These are phyloP conservation scores for Perccottus glenii DNA, from an alignment of 2,113 vertebrate species.

Conservation along the genomic window DNA sequence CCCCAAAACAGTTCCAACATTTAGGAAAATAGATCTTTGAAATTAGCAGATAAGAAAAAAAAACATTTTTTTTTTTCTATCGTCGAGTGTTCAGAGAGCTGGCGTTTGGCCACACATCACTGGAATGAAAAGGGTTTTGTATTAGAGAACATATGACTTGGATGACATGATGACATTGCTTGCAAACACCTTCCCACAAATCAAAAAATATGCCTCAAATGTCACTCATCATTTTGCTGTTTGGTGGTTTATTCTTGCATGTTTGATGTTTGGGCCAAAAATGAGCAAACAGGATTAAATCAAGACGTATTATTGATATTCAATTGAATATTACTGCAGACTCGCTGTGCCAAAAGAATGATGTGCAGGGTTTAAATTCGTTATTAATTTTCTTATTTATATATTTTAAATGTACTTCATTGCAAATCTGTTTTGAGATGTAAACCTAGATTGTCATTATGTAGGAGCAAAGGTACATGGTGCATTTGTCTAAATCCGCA, in stretches of 20 bases:
- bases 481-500: too few species aligned
- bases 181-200: background rate
- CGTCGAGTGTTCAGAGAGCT: background rate
- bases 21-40: too few species aligned
- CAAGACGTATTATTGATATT: slow-evolving; percentile 1
- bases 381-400: too few species aligned
- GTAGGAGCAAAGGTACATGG: too few species aligned
- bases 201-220: background rate
- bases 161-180: background rate
- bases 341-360: background rate
- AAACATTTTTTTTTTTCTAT: background rate
- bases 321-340: background rate
- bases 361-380: background rate
- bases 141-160: background rate
- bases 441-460: background rate
- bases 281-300: slow-evolving; percentile 7
- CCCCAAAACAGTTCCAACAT: too few species aligned
- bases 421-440: background rate
- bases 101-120: background rate
- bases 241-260: background rate
- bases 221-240: background rate
- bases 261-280: slow-evolving; percentile 10
- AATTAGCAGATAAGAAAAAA: too few species aligned
- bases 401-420: background rate
- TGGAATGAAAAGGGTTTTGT: background rate